phyloP scores from a whole-genome alignment of 2,888 invertebrate genomes.

The Cyaniris semiargus region DNA sequence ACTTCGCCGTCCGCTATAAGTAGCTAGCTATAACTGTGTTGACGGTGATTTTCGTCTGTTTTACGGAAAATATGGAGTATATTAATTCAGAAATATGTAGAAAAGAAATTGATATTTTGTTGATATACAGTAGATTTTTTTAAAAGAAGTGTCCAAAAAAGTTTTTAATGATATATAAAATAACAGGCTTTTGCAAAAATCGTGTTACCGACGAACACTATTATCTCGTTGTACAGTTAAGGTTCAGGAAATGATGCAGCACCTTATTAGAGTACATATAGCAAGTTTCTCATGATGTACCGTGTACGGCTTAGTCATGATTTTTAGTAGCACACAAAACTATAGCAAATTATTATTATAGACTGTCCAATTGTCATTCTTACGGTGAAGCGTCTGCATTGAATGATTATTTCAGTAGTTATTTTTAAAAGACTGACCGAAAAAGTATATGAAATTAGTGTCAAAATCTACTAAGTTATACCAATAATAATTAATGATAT shows the following conservation, averaged over 20 bases:
- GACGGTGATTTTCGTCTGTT: constrained; percentile 6
- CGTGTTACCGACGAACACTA: too few species aligned
- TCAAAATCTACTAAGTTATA: too few species aligned
- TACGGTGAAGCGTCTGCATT: background rate
- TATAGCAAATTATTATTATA: background rate
- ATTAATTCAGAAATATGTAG: background rate
- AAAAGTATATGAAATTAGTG: too few species aligned
- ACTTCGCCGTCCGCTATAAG: too few species aligned
- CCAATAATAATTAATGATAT: too few species aligned
- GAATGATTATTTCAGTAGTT: too few species aligned
- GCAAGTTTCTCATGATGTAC: background rate
- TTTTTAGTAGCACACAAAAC: background rate
- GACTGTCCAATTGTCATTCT: background rate
- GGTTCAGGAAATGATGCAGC: constrained; percentile 6
- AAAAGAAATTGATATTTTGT: too few species aligned
- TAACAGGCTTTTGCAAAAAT: too few species aligned
- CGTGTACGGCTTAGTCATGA: background rate
- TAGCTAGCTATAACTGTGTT: background rate
- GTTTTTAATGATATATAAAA: too few species aligned
- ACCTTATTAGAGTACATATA: background rate
- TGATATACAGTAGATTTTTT: too few species aligned
- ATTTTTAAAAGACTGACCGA: too few species aligned
- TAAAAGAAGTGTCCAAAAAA: too few species aligned
- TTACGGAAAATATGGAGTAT: background rate
- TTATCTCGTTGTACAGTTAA: background rate